These are phyloP conservation scores for Spinus pinus DNA, from an alignment of 2,797 vertebrate genomes.

Conservation along the genomic window DNA sequence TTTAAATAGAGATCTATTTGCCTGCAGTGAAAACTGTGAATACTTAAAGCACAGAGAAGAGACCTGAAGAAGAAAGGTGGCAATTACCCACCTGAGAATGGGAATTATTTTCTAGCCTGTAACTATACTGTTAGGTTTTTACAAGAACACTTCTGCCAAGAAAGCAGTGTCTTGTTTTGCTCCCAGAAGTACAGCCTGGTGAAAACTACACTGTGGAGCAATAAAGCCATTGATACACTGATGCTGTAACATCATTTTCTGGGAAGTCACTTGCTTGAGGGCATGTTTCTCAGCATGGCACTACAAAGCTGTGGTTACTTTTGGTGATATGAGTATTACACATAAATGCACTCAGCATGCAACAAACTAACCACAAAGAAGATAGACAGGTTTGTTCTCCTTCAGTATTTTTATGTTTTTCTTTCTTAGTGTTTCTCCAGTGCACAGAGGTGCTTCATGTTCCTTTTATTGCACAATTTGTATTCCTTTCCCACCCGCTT, in stretches of 20 bases:
- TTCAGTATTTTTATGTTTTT: background rate
- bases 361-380: constrained; percentile 14
- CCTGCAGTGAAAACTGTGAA: background rate
- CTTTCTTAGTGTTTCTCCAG: background rate
- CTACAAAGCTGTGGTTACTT: constrained; percentile 42
- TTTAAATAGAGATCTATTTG: constrained; percentile 14
- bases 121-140: constrained; percentile 17
- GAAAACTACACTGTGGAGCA: background rate
- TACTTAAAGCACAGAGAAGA: background rate
- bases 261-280: constrained; percentile 38
- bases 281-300: constrained; percentile 40
- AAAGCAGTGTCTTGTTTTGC: background rate
- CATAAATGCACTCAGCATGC: constrained; percentile 40
- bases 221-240: constrained; percentile 46
- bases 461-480: background rate
- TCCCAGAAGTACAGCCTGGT: constrained; percentile 30
- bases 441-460: background rate
- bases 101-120: constrained; percentile 4
- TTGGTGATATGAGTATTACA: constrained; percentile 29
- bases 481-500: background rate
- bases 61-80: background rate
- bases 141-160: constrained; percentile 7
- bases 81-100: background rate
- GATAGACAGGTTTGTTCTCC: background rate
- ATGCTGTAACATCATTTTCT: constrained; percentile 26